Evolutionary conservation across 2,113 vertebrate species (phyloP), one percentile per base, ranked within the genome.

Genomic region (Melanocharis versteri): DNA sequence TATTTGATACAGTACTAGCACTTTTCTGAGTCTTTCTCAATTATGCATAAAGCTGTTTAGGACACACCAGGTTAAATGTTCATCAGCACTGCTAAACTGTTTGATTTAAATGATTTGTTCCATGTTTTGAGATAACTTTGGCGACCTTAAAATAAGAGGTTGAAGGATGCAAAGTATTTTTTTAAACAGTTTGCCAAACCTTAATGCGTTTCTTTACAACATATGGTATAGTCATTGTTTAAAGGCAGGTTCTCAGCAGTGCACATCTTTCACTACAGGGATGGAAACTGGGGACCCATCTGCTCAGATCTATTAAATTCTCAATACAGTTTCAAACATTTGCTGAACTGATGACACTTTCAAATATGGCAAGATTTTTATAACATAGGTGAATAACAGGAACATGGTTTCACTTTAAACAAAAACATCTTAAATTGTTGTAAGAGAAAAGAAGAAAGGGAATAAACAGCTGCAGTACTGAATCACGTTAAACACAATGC

Each of bases 201-300:
- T 78, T 83, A 42, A 64, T 37, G 79, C 85, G 57, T 89, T 94
- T 94, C 88, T 94, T 92, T 91, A 65, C 87, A 82, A 94, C 97
- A 94, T 96, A 96, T 96, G 95, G 87, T 93, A 95, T 86, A 96
- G 61, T 94, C 86, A 93, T 93, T 93, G 94, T 82, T 91, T 95
- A 91, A 97, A 94, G 72, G 62, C 86, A 54, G n/a, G 62, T 89
- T 96, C 83, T 94, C 95, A 60, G 94, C 87, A 83, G 56, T 70
- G 94, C 69, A 89, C 91, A 94, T 96, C 87, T 97, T 94, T 94
- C 94, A 94, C 90, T 91, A 51, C 7, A 89, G 53, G 90, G 62
- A 89, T 87, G 64, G 90, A 72, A 94, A 77, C 40, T 64, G 75
- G 72, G 81, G 51, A 94, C 86, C 88, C 95, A 96, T 97, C 96